phyloP scores from a whole-genome alignment of 1,140 invertebrate species.

The Gonioctena quinquepunctata region DNA sequence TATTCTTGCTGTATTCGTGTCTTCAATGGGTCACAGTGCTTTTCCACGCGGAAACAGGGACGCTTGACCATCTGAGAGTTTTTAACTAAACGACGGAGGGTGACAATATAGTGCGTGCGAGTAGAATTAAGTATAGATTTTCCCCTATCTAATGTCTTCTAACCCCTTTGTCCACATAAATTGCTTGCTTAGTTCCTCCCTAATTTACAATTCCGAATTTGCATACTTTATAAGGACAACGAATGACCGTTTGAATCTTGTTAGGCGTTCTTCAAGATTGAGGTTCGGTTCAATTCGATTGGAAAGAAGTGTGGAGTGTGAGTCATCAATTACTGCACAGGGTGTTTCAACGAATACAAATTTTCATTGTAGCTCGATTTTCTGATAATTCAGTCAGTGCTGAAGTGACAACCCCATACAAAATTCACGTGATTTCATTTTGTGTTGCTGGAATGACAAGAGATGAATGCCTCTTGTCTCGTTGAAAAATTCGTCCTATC shows the following conservation, averaged over 20 bases:
- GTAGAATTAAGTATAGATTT: conserved; percentile 47
- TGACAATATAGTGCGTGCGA: conserved; percentile 36
- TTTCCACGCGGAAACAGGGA: conserved; percentile 15
- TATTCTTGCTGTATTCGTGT: not conserved
- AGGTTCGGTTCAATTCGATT: no score
- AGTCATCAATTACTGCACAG: no score
- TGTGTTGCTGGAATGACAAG: no score
- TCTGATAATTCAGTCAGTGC: no score
- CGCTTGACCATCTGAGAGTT: conserved; percentile 28
- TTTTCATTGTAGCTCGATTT: no score
- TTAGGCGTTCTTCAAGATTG: conserved; percentile 7
- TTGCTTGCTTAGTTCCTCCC: conserved; percentile 41
- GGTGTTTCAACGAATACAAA: no score
- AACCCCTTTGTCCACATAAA: conserved; percentile 46
- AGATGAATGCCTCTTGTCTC: no score
- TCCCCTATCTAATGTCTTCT: conserved; percentile 44
- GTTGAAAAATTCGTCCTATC: no score
- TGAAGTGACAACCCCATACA: no score
- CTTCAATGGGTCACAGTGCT: conserved; percentile 1
- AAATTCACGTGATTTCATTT: no score
- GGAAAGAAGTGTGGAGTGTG: no score
- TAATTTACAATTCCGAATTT: conserved; percentile 46
- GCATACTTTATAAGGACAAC: conserved; percentile 39
- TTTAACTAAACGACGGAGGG: conserved; percentile 33
- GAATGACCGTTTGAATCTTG: conserved; percentile 31